phyloP scores from a whole-genome alignment of 53 echinoderm and acorn worm species.

The Mesocentrotus franciscanus region DNA sequence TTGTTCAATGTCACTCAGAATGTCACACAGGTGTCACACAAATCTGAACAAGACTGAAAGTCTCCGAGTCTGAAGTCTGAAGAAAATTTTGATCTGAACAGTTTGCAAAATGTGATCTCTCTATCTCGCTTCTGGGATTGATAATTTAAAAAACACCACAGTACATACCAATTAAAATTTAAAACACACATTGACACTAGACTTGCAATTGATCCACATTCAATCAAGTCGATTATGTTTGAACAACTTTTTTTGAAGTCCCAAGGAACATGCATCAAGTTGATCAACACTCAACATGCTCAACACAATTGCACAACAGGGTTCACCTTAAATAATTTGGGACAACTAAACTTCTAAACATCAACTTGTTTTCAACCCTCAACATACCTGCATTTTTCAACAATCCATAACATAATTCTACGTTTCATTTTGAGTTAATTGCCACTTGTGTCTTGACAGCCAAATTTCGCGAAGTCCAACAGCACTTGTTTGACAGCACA shows the following conservation, averaged over 20 bases:
- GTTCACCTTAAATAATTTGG: neutral
- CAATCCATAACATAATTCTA: neutral
- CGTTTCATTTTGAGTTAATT: neutral
- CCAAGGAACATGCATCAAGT: neutral
- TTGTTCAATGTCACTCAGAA: too few relatives aligned
- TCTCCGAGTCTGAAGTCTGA: too few relatives aligned
- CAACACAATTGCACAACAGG: neutral
- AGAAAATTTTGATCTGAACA: too few relatives aligned
- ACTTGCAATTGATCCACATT: neutral
- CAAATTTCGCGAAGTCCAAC: neutral
- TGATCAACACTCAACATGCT: too few relatives aligned
- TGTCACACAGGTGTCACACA: too few relatives aligned
- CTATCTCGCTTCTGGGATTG: too few relatives aligned
- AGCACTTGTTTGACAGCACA: conserved; percentile 40
- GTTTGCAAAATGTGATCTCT: too few relatives aligned
- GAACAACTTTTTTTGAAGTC: neutral
- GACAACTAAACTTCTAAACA: neutral
- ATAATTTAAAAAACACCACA: too few relatives aligned
- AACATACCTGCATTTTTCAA: neutral
- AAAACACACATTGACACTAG: too few relatives aligned
- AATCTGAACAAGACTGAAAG: too few relatives aligned
- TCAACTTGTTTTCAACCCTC: neutral
- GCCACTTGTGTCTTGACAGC: neutral
- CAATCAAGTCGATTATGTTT: too few relatives aligned
- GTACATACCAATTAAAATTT: too few relatives aligned